Evolutionary conservation across 2,888 invertebrate genomes (phyloP).

Genomic region (Drosophila gaucha): DNA sequence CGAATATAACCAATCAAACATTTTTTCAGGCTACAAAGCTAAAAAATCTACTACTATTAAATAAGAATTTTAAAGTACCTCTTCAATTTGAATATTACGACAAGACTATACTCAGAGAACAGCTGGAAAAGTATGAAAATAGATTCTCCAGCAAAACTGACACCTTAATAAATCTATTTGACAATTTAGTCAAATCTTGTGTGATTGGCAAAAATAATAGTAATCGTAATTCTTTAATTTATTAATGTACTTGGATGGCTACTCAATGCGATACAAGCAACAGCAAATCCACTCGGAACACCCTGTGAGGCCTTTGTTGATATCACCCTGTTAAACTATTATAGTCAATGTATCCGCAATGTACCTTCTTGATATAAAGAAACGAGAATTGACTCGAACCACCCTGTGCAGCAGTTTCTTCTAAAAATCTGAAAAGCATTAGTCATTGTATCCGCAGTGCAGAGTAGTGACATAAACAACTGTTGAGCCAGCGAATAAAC

Average conservation of each 20-base stretch:
- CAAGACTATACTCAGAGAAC: neutral
- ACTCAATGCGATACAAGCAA: too few relatives aligned
- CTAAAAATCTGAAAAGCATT: neutral
- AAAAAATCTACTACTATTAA: neutral
- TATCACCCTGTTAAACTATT: neutral
- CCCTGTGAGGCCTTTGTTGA: neutral
- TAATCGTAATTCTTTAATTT: too few relatives aligned
- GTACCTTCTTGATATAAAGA: too few relatives aligned
- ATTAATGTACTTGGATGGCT: too few relatives aligned
- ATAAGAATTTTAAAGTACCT: neutral
- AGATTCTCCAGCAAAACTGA: too few relatives aligned
- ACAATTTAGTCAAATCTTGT: neutral
- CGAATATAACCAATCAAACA: conserved; percentile 14
- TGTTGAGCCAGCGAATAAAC: conserved; percentile 41
- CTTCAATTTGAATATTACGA: neutral
- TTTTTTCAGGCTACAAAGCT: neutral
- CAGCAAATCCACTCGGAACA: neutral
- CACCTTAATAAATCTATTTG: neutral
- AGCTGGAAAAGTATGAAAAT: neutral
- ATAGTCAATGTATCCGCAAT: too few relatives aligned
- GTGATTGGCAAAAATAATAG: too few relatives aligned
- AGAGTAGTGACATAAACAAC: conserved; percentile 30
- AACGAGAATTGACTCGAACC: too few relatives aligned
- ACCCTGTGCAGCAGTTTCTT: too few relatives aligned
- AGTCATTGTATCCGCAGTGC: conserved; percentile 6